Evolutionary conservation across 92 coral and sea anemone species (phyloP), one percentile per base, ranked within the genome.

Genomic region (Phymanthus crucifer): DNA sequence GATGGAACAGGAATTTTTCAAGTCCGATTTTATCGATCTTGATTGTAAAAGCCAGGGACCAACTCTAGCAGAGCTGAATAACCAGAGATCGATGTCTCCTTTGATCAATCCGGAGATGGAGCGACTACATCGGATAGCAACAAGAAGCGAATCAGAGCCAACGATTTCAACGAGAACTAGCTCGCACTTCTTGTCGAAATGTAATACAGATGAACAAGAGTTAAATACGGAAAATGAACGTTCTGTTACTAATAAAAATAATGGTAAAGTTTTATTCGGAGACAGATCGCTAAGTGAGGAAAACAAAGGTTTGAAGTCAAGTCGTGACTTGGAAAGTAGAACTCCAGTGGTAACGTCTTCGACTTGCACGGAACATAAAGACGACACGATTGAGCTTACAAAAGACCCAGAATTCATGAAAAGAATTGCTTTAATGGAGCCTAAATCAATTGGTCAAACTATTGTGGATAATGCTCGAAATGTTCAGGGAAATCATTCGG

Each of bases 61-160:
- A 40, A 96, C 99, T 48, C 91, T 96, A 54, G 99, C 99, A 48
- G 99, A 96, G 71, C 87, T 96, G 32, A 96, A 96, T 50, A 97
- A 92, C 47, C 90, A 94, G 73, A 87, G 99, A 75, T 90, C 99
- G 1, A 87, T 85, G 46, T 96, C 99, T 2, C 99, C 99, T 17
- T 88, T 96, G 64, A 93, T 96, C 47, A 96, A 96, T 67, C 99
- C 99, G 2, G 99, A 96, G 80, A 96, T 96, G 99, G 97, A 96
- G 86, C 84, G 99, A 69, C 91, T 96, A 6, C 99, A 96, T 81
- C 99, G 97, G 35, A 90, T 91, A 18, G 99, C 99, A 32, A 93
- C 97, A 48, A 86, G 90, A 34, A 87, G 91, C 34, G 98, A 89
- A n/a, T 87, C 76, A n/a, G 94, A 84, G 32, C 74, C 79, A 45